Evolutionary conservation across 2,888 invertebrate genomes (phyloP), one percentile per base, ranked within the genome.

Genomic region (Melinaea menophilus): DNA sequence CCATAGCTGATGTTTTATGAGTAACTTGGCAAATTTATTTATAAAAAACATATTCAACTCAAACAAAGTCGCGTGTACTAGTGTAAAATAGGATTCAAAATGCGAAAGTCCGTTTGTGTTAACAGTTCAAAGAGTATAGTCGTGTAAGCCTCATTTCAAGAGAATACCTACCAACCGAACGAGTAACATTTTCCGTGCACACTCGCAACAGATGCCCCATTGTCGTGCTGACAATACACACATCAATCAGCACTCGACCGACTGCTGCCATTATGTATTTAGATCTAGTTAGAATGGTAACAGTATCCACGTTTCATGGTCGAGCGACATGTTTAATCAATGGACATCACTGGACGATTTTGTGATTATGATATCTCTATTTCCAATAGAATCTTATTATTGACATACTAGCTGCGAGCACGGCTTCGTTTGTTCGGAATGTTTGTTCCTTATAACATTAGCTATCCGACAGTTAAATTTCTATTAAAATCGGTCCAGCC

Each of bases 181-280:
- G 47, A 54, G 48, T 65, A 65, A 56, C 56, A 56, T 55, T 45
- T 56, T 55, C 51, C 51, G 31, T 31, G 31, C 31, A 31, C 51
- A 56, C 22, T 41, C 65, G 68, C 70, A 63, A 72, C 79, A 75
- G 78, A 75, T 74, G 76, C 74, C 68, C 78, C 72, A 81, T 83
- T 83, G 80, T 82, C 75, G 71, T 62, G 59, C 71, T 74, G 74
- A 81, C 84, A 82, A 82, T 81, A 75, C 76, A 72, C 64, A 70
- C 74, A 80, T 79, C 79, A 76, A 79, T 80, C 79, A 78, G 71
- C 70, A 9, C 11, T 57, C 71, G 73, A 70, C 73, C 73, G 69
- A 73, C 72, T 69, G 68, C 58, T 68, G 61, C 31, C 59, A 72
- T 75, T 72, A 71, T 54, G 62, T 63, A 59, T 61, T 41, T 51